Base-by-base conservation (phyloP, 2,888 invertebrate species). In the Heliconius sara region DNA sequence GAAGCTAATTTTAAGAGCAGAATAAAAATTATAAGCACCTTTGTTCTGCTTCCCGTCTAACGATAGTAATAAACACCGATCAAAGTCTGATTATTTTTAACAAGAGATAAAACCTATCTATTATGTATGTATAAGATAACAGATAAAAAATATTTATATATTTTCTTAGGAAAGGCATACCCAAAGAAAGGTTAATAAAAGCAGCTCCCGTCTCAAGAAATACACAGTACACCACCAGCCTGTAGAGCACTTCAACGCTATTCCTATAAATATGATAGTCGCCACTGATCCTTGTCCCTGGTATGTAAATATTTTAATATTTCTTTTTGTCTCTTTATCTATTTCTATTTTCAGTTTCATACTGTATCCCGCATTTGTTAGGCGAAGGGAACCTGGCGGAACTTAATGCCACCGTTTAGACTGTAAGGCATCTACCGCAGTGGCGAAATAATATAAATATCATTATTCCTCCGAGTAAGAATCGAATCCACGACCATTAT, bases 251-350 rank as follows among this genome's bases (percentile, higher is more conserved):
- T 91, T 89, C 83, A 84, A 81, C 0, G 88, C 90, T 0, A 57
- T 78, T 0, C 86, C 89, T 0, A 86, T 94, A 57, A 84, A 81
- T 30, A 4, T 85, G 0, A 74, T 92, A 12, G 92, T 93, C 5
- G 88, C 90, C 0, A 87, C 91, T 5, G 92, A 92, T 10, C 92
- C 95, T 7, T 95, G 95, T 74, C 93, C 95, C 0, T 89, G 91
- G 95, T 95, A 80, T 88, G 93, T 84, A 76, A 34, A 25, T 22
- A 12, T 30, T 19, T n/a, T 12, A 12, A 39, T n/a, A 68, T 39
- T 39, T 67, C 4, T 22, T 25, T n/a, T n/a, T 16, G 4, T 39
- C 19, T 39, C 3, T 68, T 34, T 68, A 22, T 57, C 3, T 57
- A n/a, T n/a, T 60, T 60, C 9, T 60, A n/a, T 22, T n/a, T n/a